Evolutionary conservation across 2,113 vertebrate genomes (phyloP).

Genomic region (Cichladusa arquata): DNA sequence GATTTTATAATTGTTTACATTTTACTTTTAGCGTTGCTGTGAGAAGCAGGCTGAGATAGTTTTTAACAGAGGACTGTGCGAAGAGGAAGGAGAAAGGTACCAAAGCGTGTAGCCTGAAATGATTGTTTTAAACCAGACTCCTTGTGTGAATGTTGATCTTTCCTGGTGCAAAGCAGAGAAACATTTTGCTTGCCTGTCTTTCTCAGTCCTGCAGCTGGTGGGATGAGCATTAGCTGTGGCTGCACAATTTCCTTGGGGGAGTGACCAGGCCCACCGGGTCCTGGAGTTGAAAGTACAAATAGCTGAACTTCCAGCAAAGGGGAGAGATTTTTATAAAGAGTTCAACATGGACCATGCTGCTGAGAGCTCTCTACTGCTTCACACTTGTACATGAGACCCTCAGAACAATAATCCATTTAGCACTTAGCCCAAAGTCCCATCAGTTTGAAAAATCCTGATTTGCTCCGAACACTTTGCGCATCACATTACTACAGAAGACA

Average conservation of each 20-base stretch:
- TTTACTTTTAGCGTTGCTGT: background rate
- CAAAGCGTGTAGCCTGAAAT: background rate
- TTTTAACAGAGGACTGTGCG: background rate
- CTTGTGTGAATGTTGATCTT: background rate
- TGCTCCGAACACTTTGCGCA: background rate
- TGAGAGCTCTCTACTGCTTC: background rate
- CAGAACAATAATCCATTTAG: background rate
- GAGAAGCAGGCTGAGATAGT: background rate
- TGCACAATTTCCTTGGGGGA: background rate
- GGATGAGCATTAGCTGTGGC: background rate
- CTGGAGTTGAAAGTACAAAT: background rate
- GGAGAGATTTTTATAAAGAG: background rate
- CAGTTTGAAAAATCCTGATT: background rate
- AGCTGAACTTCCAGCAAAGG: background rate
- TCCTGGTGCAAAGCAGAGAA: background rate
- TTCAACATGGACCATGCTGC: background rate
- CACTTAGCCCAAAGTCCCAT: background rate
- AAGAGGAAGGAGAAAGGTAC: background rate
- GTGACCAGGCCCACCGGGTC: background rate
- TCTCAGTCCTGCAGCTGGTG: background rate
- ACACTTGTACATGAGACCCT: background rate
- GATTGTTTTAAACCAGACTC: background rate
- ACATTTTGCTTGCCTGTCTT: background rate
- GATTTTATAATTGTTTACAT: background rate
- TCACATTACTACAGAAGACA: background rate